Evolutionary conservation across 2,113 vertebrate genomes (phyloP).

Genomic region (Hemichromis elongatus): DNA sequence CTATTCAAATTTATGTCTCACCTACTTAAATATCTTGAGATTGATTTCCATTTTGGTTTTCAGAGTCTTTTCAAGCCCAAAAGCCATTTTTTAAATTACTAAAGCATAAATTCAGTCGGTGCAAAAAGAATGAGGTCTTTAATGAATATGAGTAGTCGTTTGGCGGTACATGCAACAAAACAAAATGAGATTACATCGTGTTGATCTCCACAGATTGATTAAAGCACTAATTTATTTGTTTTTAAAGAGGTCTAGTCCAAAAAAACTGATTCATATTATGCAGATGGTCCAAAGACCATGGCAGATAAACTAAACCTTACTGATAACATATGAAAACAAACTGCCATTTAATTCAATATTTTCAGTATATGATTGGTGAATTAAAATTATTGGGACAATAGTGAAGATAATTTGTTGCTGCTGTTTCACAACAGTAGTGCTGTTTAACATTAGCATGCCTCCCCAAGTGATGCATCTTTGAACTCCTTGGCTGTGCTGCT

Average conservation of each 20-base stretch:
- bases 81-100: background rate
- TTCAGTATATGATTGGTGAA: background rate
- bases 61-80: background rate
- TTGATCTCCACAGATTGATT: background rate
- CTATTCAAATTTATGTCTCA: background rate
- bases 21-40: background rate
- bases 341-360: background rate
- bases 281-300: background rate
- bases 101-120: background rate
- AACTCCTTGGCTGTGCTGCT: background rate
- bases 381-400: background rate
- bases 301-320: background rate
- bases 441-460: background rate
- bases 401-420: background rate
- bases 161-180: background rate
- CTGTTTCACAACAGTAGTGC: background rate
- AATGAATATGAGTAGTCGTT: background rate
- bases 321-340: background rate
- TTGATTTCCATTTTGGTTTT: background rate
- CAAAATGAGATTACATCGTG: background rate
- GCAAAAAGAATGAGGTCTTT: background rate
- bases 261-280: background rate
- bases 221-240: background rate
- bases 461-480: background rate
- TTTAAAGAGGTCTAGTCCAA: background rate